Evolutionary conservation across 2,888 invertebrate genomes (phyloP), one percentile per base, ranked within the genome.

Genomic region (Hypsopygia costalis): DNA sequence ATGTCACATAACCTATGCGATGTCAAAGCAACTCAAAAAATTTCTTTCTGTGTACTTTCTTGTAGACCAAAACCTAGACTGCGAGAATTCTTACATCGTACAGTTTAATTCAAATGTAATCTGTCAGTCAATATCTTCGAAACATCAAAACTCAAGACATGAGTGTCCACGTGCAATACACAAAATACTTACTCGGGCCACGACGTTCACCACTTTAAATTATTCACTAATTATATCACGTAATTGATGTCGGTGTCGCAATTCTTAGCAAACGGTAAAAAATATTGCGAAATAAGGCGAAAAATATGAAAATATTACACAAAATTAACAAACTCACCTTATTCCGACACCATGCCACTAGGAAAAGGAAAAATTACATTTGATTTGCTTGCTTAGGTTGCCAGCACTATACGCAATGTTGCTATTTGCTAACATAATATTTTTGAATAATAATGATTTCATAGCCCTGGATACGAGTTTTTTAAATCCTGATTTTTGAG

Each of bases 341-440:
- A 85, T 57, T 70, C 83, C 79, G 82, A 74, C 86, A 88, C 88
- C 88, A 88, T 88, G 82, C 85, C 72, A 86, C 82, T 78, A 72
- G 81, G 79, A 81, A 86, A 88, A 86, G 81, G 81, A 78, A 80
- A 11, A 3, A 11, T 11, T 31, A 10, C 21, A 10, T 40, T 51
- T 43, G n/a, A n/a, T n/a, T n/a, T n/a, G n/a, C n/a, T n/a, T n/a
- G n/a, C n/a, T n/a, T n/a, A n/a, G n/a, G n/a, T n/a, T n/a, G n/a
- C n/a, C n/a, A n/a, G n/a, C n/a, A n/a, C n/a, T n/a, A n/a, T n/a
- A n/a, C n/a, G n/a, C n/a, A n/a, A n/a, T n/a, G n/a, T n/a, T n/a
- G n/a, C n/a, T n/a, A n/a, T n/a, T n/a, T n/a, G n/a, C n/a, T n/a
- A n/a, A n/a, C n/a, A n/a, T n/a, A n/a, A n/a, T n/a, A n/a, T n/a